Evolutionary conservation across 2,888 invertebrate genomes (phyloP), one percentile per base, ranked within the genome.

Genomic region (Folsomia candida): DNA sequence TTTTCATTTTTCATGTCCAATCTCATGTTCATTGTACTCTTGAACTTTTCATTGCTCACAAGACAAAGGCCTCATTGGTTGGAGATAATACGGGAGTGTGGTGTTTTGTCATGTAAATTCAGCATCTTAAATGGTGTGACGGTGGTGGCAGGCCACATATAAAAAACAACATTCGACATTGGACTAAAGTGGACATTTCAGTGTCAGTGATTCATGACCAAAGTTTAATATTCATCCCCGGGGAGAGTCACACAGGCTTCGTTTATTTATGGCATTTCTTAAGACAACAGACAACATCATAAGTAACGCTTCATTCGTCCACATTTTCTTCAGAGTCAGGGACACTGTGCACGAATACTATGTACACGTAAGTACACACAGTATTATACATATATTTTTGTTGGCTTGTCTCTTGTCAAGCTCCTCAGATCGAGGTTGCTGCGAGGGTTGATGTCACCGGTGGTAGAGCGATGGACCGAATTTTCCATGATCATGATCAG

Each of bases 191-290:
- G 47, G 47, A 47, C 47, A 47, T 47, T 18, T 47, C 47, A 18
- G 9, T 18, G 9, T 59, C n/a, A 4, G 62, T 64, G 64, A 64
- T 64, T 64, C 64, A 64, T 64, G 47, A 22, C 24, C 26, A 64
- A n/a, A 22, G 18, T 64, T 64, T 64, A 64, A 64, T 64, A 64
- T 51, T 64, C 47, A 64, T 64, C 64, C 64, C 64, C 25, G 64
- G 64, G 6, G 64, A 51, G 64, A 64, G 64, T 20, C 47, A 51
- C 3, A 18, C n/a, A 11, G 62, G 14, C 11, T 28, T 26, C 22
- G 64, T 47, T 64, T 64, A 64, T 64, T 64, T 64, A 64, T 64
- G 64, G 51, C 2, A 51, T 51, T 47, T 20, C 22, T 37, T 64
- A 64, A 64, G 64, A 64, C 64, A 64, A 64, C 28, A 64, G 64